phyloP scores from a whole-genome alignment of 2,888 invertebrate genomes.

The Trichacis sp. region DNA sequence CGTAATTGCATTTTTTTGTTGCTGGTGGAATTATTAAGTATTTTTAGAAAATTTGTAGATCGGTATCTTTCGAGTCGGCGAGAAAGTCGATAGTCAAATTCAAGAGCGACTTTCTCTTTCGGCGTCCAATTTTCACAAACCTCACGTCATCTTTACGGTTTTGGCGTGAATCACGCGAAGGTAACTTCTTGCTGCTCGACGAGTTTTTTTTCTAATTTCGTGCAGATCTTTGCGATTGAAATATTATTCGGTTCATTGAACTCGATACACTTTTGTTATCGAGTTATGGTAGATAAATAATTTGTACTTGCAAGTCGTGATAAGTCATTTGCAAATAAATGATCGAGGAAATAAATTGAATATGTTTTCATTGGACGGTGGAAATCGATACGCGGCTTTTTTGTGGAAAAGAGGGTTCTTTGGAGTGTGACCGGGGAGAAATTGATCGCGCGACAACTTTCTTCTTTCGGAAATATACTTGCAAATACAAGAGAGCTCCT shows the following conservation, averaged over 20 bases:
- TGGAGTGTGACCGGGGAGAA: background rate
- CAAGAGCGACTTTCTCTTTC: background rate
- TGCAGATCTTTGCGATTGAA: background rate
- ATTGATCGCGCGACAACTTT: background rate
- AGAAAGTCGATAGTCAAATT: background rate
- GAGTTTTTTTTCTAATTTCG: background rate
- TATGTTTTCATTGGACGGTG: too few relatives aligned
- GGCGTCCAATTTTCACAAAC: background rate
- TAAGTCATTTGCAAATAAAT: slow-evolving; percentile 2
- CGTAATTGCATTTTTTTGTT: too few relatives aligned
- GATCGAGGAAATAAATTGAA: too few relatives aligned
- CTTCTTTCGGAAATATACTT: background rate
- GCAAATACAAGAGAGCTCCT: background rate
- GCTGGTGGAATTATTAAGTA: too few relatives aligned
- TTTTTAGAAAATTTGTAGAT: background rate
- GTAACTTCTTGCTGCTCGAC: background rate
- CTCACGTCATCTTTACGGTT: background rate
- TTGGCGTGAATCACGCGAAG: background rate
- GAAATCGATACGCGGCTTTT: too few relatives aligned
- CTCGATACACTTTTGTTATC: slow-evolving; percentile 9
- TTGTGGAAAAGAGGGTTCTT: background rate
- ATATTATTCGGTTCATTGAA: background rate
- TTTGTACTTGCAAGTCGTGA: background rate
- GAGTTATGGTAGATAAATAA: background rate
- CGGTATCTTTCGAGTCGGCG: background rate